A percentile compares a stretch with the other conserved stretches of the same genome.
These are phyloP conservation scores for Enteromius viviparus DNA, from an alignment of 2,797 vertebrate genomes.

Conservation along the genomic window DNA sequence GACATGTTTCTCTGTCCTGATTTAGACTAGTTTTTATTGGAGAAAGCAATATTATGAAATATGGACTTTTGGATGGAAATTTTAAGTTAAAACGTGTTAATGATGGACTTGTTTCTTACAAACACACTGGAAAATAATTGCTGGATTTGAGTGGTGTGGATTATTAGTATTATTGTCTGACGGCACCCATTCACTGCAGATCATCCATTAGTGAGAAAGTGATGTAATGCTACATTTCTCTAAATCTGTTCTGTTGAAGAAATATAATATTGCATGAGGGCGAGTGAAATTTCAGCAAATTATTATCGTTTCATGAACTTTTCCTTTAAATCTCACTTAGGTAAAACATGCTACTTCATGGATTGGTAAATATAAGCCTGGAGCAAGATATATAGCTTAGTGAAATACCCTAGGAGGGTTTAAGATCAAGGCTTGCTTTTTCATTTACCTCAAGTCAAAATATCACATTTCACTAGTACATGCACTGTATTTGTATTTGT, in stretches of 20 bases:
- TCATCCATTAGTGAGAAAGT: neutral
- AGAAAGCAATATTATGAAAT: neutral
- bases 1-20: neutral
- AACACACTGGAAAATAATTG: neutral
- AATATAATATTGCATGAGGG: neutral
- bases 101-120: neutral
- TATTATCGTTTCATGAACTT: neutral
- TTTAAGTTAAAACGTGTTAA: neutral
- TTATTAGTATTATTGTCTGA: neutral
- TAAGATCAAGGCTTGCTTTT: neutral
- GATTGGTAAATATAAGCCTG: neutral
- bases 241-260: neutral
- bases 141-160: neutral
- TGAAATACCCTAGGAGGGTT: neutral
- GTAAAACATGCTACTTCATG: no score
- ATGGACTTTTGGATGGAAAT: neutral
- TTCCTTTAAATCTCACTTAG: neutral
- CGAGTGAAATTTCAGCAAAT: neutral
- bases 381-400: neutral
- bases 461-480: neutral
- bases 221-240: neutral
- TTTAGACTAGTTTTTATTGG: neutral
- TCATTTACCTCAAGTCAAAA: conserved; percentile 21
- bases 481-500: conserved; percentile 23
- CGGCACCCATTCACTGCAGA: neutral